Base-by-base conservation (phyloP, 2,888 invertebrate species). In the Apodemia mormo region DNA sequence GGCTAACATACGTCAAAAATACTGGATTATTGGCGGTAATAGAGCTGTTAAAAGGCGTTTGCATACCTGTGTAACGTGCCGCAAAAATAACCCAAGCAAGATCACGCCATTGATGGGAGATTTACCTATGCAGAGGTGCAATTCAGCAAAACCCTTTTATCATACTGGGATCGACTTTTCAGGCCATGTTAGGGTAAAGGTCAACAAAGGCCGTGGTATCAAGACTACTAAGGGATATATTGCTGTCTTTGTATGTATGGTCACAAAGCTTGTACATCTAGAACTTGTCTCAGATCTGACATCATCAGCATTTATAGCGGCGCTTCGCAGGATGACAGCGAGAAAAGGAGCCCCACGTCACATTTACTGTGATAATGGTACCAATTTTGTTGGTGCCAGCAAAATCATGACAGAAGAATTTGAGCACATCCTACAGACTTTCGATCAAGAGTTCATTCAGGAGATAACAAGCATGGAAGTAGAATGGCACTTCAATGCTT, bases 21-120 rank as follows among this genome's bases (percentile, higher is more conserved):
- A 68, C 45, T 72, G 72, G 72, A 65, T 72, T 22, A 33, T 65
- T 37, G 70, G 72, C 14, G 69, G 70, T 33, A 67, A 67, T 49
- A 33, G 67, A 30, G 64, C 67, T 65, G 66, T 70, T 1, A 72
- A 70, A 54, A 68, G 66, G 22, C 65, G 33, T 10, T 14, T 70
- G 33, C 54, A 66, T 10, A 49, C 40, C 7, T 70, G 70, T 37
- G 61, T 70, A 2, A 68, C 12, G 5, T 72, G 69, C 61, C 45
- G 67, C 9, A 69, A 68, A 70, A 49, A 74, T n/a, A 65, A 72
- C 0, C 69, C 72, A 40, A 30, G 7, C 10, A 71, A 61, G 29
- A 71, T 70, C 56, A 12, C 68, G 8, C 74, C 73, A 40, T 14
- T 75, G 9, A 73, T 72, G 71, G 75, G 72, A 58, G 73, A 75